phyloP scores from a whole-genome alignment of 2,888 invertebrate species.

The Epirrhoe alternata region DNA sequence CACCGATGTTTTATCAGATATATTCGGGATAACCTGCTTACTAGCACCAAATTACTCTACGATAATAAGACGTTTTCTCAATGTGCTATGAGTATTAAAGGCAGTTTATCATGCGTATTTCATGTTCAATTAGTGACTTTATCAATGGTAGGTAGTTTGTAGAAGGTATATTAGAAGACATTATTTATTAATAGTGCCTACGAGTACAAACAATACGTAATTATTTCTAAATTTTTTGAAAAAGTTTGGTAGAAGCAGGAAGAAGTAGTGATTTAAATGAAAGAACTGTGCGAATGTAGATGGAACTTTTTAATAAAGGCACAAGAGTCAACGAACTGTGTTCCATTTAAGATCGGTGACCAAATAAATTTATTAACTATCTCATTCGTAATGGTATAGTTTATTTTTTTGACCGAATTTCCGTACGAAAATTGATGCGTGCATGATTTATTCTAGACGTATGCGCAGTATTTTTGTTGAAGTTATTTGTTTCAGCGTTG shows the following conservation, averaged over 20 bases:
- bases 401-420: constrained; percentile 21
- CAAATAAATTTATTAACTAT: constrained; percentile 34
- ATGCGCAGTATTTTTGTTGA: constrained; percentile 4
- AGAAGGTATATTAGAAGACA: too few relatives aligned
- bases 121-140: neutral
- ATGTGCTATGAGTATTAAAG: constrained; percentile 1
- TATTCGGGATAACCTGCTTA: constrained; percentile 65
- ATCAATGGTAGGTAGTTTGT: neutral
- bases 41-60: constrained; percentile 49
- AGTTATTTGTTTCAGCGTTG: constrained; percentile 10
- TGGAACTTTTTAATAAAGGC: constrained; percentile 40
- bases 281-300: neutral
- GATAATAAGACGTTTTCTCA: constrained; percentile 36
- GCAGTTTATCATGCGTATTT: neutral
- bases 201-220: neutral
- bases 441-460: constrained; percentile 20
- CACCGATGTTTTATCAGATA: constrained; percentile 54
- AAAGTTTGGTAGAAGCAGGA: neutral
- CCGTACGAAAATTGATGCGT: constrained; percentile 23
- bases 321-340: constrained; percentile 53
- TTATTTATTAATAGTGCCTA: too few relatives aligned
- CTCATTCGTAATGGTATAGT: constrained; percentile 22
- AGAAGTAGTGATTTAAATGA: neutral
- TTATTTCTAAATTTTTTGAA: neutral
- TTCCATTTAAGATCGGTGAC: constrained; percentile 50